Evolutionary conservation across 2,888 invertebrate species (phyloP).

Genomic region (Calameuta pallipes): DNA sequence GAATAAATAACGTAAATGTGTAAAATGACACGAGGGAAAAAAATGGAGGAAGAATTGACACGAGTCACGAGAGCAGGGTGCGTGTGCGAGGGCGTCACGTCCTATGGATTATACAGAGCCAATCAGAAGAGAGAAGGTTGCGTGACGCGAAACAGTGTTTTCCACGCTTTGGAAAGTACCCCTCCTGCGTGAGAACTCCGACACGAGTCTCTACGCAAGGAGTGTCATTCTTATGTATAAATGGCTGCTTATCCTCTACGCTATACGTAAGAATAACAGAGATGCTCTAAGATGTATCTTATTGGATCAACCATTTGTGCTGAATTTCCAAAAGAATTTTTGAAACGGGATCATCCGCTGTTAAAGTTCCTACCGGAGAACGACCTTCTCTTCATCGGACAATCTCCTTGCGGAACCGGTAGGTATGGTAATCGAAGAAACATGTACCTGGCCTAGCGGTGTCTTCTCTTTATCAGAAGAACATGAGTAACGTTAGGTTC

Average conservation of each 20-base stretch:
- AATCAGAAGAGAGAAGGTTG: constrained; percentile 40
- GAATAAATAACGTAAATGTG: neutral
- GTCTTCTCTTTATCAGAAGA: neutral
- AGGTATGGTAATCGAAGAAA: neutral
- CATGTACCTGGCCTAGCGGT: neutral
- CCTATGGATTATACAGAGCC: constrained; percentile 24
- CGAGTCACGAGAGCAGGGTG: constrained; percentile 11
- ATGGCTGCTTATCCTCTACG: neutral
- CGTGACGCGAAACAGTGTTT: constrained; percentile 52
- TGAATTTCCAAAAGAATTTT: neutral
- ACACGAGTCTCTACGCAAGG: neutral
- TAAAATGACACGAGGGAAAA: neutral
- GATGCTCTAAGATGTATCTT: neutral
- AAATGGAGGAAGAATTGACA: constrained; percentile 13
- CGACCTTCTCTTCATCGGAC: neutral
- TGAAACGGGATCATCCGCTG: neutral
- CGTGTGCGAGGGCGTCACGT: constrained; percentile 24
- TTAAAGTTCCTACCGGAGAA: neutral
- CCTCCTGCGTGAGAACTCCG: neutral
- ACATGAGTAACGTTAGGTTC: neutral
- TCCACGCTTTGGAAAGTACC: constrained; percentile 51
- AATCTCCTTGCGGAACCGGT: neutral
- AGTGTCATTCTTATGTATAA: neutral
- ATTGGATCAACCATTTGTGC: neutral
- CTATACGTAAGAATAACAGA: neutral